phyloP scores from a whole-genome alignment of 2,113 vertebrate genomes.

The Zosterops hypoxanthus region DNA sequence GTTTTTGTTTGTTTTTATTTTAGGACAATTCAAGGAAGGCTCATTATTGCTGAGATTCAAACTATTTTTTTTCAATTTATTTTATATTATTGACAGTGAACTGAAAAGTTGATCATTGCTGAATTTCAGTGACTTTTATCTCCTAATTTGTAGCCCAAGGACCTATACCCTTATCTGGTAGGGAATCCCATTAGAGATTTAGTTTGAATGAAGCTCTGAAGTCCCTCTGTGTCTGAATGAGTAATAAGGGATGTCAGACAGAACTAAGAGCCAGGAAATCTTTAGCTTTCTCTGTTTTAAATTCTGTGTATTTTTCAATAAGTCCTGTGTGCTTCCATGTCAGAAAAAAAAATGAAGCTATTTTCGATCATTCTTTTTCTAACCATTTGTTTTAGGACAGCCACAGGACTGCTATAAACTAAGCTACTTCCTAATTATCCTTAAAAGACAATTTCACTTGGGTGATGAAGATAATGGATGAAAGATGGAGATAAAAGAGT shows the following conservation, averaged over 20 bases:
- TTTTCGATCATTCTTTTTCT: constrained; percentile 1
- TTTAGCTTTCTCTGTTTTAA: constrained; percentile 4
- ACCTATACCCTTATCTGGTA: background rate
- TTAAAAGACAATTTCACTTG: constrained; percentile 30
- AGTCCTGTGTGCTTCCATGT: background rate
- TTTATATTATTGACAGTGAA: background rate
- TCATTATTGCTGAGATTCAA: background rate
- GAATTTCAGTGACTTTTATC: background rate
- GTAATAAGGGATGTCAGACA: background rate
- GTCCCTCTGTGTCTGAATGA: background rate
- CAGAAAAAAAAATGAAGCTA: constrained; percentile 2
- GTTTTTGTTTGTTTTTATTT: background rate
- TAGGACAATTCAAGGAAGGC: background rate
- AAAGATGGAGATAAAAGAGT: constrained; percentile 11
- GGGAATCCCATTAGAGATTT: background rate
- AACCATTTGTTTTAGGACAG: background rate
- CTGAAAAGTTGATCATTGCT: background rate
- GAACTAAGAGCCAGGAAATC: background rate
- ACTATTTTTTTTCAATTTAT: background rate
- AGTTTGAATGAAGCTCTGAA: constrained; percentile 2
- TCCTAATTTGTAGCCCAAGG: background rate
- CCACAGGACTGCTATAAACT: background rate
- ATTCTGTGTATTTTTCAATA: constrained; percentile 30
- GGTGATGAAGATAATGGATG: constrained; percentile 34
- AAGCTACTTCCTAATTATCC: constrained; percentile 37